These are phyloP conservation scores for Lasius platythorax DNA, from an alignment of 2,888 invertebrate species.

Conservation along the genomic window DNA sequence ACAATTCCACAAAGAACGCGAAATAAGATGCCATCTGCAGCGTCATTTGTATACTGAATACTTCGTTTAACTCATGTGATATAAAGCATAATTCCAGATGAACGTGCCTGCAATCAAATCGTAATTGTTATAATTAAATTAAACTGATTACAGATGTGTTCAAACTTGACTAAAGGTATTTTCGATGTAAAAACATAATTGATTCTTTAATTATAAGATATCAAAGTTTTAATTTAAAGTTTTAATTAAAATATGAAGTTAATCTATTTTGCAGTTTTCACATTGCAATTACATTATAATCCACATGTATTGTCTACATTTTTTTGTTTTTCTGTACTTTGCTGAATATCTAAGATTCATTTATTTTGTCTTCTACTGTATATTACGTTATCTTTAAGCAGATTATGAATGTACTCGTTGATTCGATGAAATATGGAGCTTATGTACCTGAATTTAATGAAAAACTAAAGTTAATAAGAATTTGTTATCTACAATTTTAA, in stretches of 20 bases:
- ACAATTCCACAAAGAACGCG: neutral
- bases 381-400: neutral
- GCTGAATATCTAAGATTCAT: neutral
- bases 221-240: neutral
- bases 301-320: neutral
- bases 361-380: neutral
- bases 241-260: neutral
- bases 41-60: conserved; percentile 28
- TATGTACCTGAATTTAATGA: conserved; percentile 13
- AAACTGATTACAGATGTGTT: neutral
- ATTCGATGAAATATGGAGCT: conserved; percentile 8
- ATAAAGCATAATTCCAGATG: neutral
- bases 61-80: conserved; percentile 21
- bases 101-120: conserved; percentile 9
- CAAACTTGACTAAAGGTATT: neutral
- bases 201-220: neutral
- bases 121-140: neutral
- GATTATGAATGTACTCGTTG: neutral
- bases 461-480: neutral
- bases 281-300: conserved; percentile 24
- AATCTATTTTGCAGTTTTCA: neutral
- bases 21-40: conserved; percentile 26
- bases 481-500: neutral
- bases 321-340: neutral
- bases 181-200: neutral